Conservation (phyloP, 2,888 invertebrate genomes). For the Argyresthia goedartella region DNA sequence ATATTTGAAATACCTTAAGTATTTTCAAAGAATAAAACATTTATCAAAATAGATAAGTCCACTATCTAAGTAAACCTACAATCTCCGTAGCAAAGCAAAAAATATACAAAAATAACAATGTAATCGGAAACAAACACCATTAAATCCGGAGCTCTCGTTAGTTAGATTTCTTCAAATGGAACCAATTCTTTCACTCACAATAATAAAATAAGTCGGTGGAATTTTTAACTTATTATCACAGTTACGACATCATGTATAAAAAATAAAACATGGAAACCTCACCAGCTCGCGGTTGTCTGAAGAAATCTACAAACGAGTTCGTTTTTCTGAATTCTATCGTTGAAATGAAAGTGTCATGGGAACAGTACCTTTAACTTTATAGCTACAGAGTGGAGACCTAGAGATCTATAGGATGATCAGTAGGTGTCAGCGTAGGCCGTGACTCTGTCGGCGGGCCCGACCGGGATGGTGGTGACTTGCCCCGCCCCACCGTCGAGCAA, state of each 20-base stretch:
- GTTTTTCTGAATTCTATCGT: background rate
- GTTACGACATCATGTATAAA: conserved; percentile 45
- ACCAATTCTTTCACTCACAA: conserved; percentile 1
- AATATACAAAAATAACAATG: conserved; percentile 52
- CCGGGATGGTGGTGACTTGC: conserved; percentile 56
- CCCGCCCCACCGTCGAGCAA: conserved; percentile 59
- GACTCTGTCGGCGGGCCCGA: conserved; percentile 51
- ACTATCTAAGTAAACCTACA: conserved; percentile 33
- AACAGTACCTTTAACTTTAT: no score
- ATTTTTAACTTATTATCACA: conserved; percentile 67
- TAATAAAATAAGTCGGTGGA: conserved; percentile 31
- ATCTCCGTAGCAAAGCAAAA: conserved; percentile 48
- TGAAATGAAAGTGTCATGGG: background rate
- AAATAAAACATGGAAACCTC: conserved; percentile 54
- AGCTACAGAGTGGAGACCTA: background rate
- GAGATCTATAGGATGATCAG: conserved; percentile 20
- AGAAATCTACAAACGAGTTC: conserved; percentile 60
- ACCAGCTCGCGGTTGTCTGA: conserved; percentile 44
- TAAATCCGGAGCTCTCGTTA: conserved; percentile 32
- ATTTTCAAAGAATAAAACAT: conserved; percentile 45
- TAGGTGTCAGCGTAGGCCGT: conserved; percentile 42
- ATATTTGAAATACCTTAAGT: conserved; percentile 60
- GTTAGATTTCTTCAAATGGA: conserved; percentile 56
- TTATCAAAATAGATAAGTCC: conserved; percentile 45
- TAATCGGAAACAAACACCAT: conserved; percentile 51